phyloP scores from a whole-genome alignment of 2,113 vertebrate species.

The Caracal caracal region DNA sequence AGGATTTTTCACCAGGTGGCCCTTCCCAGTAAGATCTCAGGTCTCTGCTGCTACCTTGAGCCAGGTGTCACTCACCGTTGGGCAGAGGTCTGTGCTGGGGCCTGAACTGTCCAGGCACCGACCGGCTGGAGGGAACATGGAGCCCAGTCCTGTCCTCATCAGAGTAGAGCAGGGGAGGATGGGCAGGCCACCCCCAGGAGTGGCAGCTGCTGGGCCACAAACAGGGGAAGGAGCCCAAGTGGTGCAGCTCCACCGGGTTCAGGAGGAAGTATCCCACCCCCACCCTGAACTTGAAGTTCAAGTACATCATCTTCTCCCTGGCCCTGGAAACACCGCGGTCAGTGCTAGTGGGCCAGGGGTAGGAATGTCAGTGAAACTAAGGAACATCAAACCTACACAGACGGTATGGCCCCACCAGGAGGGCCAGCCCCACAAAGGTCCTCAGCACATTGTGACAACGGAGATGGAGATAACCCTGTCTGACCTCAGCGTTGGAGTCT shows the following conservation, averaged over 20 bases:
- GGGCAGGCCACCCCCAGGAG: constrained; percentile 67
- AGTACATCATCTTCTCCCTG: constrained; percentile 84
- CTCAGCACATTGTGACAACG: constrained; percentile 81
- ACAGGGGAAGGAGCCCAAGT: constrained; percentile 82
- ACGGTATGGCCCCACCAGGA: constrained; percentile 83
- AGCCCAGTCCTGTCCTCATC: constrained; percentile 79
- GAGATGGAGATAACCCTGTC: constrained; percentile 82
- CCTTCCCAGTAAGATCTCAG: constrained; percentile 71
- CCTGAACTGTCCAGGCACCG: constrained; percentile 58
- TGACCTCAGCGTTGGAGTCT: constrained; percentile 75
- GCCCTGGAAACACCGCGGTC: constrained; percentile 85
- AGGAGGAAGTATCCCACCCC: constrained; percentile 83
- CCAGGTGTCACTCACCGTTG: constrained; percentile 80
- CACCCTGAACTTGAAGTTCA: constrained; percentile 85
- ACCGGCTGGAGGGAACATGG: constrained; percentile 73
- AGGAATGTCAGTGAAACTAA: constrained; percentile 80
- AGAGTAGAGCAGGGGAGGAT: constrained; percentile 78
- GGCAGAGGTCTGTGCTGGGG: constrained; percentile 78
- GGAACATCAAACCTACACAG: constrained; percentile 85
- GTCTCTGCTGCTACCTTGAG: constrained; percentile 72
- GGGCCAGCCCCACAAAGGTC: constrained; percentile 82
- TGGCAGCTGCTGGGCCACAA: constrained; percentile 74
- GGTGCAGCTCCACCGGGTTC: constrained; percentile 84
- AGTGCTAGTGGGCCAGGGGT: constrained; percentile 81
- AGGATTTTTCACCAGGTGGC: constrained; percentile 78